These are phyloP conservation scores for Eospalax fontanierii DNA, from an alignment of 2,797 vertebrate species.

Conservation along the genomic window DNA sequence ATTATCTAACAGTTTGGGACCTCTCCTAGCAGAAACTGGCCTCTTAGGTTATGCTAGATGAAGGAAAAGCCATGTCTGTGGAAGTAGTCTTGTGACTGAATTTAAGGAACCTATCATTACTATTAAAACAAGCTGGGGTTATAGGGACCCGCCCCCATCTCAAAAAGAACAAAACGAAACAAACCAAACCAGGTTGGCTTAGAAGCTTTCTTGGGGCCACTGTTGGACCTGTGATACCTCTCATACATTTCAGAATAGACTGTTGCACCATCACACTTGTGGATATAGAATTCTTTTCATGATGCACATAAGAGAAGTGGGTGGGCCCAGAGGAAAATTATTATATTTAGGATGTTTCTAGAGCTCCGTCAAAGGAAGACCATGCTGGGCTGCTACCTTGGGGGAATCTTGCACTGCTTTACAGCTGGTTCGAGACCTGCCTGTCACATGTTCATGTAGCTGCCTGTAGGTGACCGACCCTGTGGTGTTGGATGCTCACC, in stretches of 20 bases:
- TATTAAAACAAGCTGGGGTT: neutral
- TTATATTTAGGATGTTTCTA: neutral
- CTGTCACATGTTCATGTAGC: fast-evolving
- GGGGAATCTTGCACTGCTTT: neutral
- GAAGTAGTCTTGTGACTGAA: neutral
- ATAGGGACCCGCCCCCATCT: too few species aligned
- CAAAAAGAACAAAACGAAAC: neutral
- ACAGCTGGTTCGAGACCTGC: neutral
- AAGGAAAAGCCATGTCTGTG: neutral
- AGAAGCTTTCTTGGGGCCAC: neutral
- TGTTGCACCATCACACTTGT: neutral
- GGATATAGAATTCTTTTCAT: neutral
- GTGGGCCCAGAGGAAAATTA: neutral
- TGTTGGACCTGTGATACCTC: neutral
- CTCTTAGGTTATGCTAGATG: neutral
- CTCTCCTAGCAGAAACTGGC: neutral
- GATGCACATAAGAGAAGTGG: neutral
- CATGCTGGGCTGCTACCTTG: neutral
- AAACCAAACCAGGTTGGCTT: neutral
- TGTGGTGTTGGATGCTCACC: fast-evolving
- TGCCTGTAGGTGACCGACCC: too few species aligned
- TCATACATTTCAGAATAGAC: neutral
- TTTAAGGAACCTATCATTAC: neutral
- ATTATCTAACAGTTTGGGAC: neutral
- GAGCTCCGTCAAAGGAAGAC: fast-evolving